These are phyloP conservation scores for Suillia variegata DNA, from an alignment of 2,888 invertebrate genomes.

Conservation along the genomic window DNA sequence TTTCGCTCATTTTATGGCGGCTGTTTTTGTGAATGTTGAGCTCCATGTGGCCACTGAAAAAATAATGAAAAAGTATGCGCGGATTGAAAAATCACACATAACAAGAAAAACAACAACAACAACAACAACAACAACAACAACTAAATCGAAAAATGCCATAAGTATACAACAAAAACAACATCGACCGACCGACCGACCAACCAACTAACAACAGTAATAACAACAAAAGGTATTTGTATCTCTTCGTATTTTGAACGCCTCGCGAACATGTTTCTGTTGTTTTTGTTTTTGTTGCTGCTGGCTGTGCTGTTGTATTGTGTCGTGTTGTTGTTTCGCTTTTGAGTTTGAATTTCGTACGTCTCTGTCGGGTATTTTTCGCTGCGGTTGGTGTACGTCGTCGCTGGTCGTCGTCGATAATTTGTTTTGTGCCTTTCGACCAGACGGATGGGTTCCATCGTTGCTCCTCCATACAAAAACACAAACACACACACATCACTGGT, in stretches of 20 bases:
- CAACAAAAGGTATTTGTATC: background rate
- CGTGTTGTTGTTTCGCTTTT: background rate
- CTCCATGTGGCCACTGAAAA: too few species aligned
- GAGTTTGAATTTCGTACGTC: background rate
- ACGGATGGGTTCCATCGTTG: background rate
- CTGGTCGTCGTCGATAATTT: background rate
- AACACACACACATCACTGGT: too few species aligned
- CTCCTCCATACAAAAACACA: too few species aligned
- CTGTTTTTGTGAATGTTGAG: background rate
- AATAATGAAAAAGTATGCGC: too few species aligned
- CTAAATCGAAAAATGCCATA: background rate
- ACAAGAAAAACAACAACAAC: background rate
- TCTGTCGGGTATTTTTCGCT: background rate
- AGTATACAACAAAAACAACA: too few species aligned
- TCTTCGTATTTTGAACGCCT: background rate
- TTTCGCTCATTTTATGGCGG: too few species aligned
- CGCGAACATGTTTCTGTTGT: too few species aligned
- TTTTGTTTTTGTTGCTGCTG: too few species aligned
- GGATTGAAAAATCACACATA: background rate
- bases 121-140: background rate
- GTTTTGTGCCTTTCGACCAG: slow-evolving; percentile 4
- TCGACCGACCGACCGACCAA: too few species aligned
- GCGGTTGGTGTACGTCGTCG: background rate
- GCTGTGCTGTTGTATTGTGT: background rate
- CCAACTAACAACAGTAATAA: background rate